A percentile compares a stretch with the other conserved stretches of the same genome.
These are phyloP conservation scores for Galemys pyrenaicus DNA, from an alignment of 2,113 vertebrate species.

Conservation along the genomic window DNA sequence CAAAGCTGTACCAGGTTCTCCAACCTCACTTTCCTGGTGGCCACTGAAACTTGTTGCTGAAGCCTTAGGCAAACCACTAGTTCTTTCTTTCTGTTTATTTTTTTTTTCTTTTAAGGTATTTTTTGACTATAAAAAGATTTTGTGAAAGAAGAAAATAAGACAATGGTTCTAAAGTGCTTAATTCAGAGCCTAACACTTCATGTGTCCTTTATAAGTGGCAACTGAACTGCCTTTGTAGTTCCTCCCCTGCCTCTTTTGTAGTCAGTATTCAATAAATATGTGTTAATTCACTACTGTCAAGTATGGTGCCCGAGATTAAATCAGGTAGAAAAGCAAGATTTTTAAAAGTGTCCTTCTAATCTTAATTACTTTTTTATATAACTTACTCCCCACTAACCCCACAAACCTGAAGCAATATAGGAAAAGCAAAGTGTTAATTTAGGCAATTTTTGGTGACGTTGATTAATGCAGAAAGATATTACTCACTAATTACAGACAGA, in stretches of 20 bases:
- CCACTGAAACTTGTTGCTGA: background rate
- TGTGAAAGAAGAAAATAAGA: background rate
- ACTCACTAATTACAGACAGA: conserved; percentile 78
- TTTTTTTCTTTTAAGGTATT: background rate
- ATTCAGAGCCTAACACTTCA: background rate
- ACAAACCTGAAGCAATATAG: conserved; percentile 69
- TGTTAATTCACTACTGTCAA: conserved; percentile 71
- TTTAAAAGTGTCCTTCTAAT: conserved; percentile 67
- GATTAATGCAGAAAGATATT: conserved; percentile 80
- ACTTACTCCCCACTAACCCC: conserved; percentile 57
- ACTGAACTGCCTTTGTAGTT: conserved; percentile 27
- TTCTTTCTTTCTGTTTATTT: too few relatives aligned
- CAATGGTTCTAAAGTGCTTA: background rate
- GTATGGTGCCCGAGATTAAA: conserved; percentile 64
- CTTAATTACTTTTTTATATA: conserved; percentile 76
- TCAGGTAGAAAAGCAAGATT: conserved; percentile 68
- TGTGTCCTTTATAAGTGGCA: background rate
- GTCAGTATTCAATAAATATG: conserved; percentile 51
- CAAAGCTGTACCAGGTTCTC: background rate
- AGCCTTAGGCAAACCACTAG: background rate
- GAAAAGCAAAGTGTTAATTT: conserved; percentile 76
- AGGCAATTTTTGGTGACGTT: conserved; percentile 73
- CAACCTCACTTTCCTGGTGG: background rate
- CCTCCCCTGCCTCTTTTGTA: background rate
- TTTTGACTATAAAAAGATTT: background rate